These are phyloP conservation scores for Cerastoderma edule DNA, from an alignment of 2,888 invertebrate genomes.

Conservation along the genomic window DNA sequence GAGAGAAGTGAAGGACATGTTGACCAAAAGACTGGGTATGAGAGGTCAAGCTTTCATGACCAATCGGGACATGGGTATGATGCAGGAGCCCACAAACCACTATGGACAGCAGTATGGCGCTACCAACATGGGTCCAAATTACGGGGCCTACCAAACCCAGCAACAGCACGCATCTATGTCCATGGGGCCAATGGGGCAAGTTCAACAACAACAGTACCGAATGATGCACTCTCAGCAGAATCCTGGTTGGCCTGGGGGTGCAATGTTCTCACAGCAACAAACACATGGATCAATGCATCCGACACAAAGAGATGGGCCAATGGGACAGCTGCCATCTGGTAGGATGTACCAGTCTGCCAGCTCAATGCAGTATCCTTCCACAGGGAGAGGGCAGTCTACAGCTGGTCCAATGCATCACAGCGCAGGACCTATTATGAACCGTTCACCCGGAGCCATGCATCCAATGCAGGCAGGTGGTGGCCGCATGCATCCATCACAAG, in stretches of 20 bases:
- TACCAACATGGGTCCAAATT: background rate
- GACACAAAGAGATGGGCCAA: background rate
- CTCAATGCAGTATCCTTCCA: constrained; percentile 10
- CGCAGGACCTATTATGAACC: constrained; percentile 11
- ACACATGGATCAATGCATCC: background rate
- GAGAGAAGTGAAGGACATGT: constrained; percentile 34
- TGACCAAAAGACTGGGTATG: constrained; percentile 49
- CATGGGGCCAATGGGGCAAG: background rate
- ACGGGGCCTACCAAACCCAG: constrained; percentile 6
- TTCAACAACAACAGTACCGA: background rate
- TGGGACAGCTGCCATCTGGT: constrained; percentile 6
- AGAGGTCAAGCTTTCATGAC: constrained; percentile 40
- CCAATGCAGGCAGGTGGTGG: constrained; percentile 1
- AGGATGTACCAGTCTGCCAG: constrained; percentile 20
- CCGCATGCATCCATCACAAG: constrained; percentile 4
- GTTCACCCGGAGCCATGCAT: background rate
- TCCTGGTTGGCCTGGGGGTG: background rate
- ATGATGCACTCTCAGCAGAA: constrained; percentile 19
- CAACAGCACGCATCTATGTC: constrained; percentile 3
- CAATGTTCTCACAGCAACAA: constrained; percentile 11
- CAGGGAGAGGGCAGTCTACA: constrained; percentile 3
- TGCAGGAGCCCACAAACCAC: constrained; percentile 1
- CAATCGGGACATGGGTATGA: constrained; percentile 19
- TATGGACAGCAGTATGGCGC: constrained; percentile 14
- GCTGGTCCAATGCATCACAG: constrained; percentile 20